phyloP scores from a whole-genome alignment of 2,888 invertebrate genomes.

The Epistrophe eligans region DNA sequence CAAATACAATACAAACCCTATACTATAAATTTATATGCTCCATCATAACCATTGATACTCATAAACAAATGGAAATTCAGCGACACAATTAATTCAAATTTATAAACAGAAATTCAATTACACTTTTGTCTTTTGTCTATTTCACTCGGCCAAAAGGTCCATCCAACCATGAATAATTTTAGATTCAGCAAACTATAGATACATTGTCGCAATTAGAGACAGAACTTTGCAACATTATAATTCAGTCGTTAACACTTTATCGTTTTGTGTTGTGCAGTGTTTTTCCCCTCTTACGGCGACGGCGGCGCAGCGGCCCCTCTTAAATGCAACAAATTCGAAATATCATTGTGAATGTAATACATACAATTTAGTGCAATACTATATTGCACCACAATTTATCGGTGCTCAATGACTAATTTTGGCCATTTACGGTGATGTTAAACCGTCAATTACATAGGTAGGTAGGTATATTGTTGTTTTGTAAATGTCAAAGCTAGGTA shows the following conservation, averaged over 20 bases:
- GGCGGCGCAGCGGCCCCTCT: too few species aligned
- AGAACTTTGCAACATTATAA: slow-evolving; percentile 14
- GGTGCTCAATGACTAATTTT: slow-evolving; percentile 61
- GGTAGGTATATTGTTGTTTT: slow-evolving; percentile 24
- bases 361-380: slow-evolving; percentile 19
- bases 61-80: background rate
- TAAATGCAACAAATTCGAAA: slow-evolving; percentile 11
- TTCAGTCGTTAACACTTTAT: slow-evolving; percentile 30
- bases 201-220: slow-evolving; percentile 14
- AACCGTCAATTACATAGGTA: slow-evolving; percentile 40
- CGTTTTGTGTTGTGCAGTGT: background rate
- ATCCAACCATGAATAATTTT: slow-evolving; percentile 29
- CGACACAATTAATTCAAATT: slow-evolving; percentile 21
- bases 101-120: slow-evolving; percentile 15
- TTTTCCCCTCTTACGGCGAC: background rate
- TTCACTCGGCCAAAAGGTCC: background rate
- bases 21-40: background rate
- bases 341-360: background rate
- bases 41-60: background rate
- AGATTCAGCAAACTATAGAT: background rate
- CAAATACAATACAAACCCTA: too few species aligned
- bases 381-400: slow-evolving; percentile 21
- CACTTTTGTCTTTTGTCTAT: slow-evolving; percentile 4
- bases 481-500: slow-evolving; percentile 40
- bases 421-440: slow-evolving; percentile 60